These are phyloP conservation scores for Acleris cristana DNA, from an alignment of 2,888 invertebrate genomes.

Conservation along the genomic window DNA sequence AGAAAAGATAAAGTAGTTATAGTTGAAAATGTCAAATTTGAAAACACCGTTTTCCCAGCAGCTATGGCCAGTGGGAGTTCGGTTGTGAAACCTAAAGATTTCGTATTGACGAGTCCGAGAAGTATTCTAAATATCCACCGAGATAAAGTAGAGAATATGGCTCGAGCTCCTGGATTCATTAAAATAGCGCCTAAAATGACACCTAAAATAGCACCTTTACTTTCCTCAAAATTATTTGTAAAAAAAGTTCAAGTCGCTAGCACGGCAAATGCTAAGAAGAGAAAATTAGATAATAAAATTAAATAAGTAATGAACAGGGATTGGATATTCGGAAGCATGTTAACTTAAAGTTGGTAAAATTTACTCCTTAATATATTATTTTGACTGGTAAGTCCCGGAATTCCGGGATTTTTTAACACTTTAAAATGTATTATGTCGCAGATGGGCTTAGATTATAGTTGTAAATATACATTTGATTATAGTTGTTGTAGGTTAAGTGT, in stretches of 20 bases:
- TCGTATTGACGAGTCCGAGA: neutral
- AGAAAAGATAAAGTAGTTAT: slow-evolving; percentile 17
- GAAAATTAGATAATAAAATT: neutral
- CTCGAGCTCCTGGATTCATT: neutral
- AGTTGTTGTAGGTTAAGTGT: too few relatives aligned
- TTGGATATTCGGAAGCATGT: too few relatives aligned
- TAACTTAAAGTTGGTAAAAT: too few relatives aligned
- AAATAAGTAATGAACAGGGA: neutral
- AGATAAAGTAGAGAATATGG: too few relatives aligned
- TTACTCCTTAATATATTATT: neutral
- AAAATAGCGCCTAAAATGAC: neutral
- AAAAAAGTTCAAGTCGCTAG: too few relatives aligned
- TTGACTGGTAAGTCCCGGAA: too few relatives aligned
- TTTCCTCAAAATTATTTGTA: too few relatives aligned
- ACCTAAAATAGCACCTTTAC: neutral
- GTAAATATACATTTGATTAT: too few relatives aligned
- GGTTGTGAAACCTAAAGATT: slow-evolving; percentile 1
- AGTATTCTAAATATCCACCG: neutral
- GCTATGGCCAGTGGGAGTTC: neutral
- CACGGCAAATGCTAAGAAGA: neutral
- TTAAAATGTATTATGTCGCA: too few relatives aligned
- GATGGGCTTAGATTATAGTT: too few relatives aligned
- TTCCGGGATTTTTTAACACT: too few relatives aligned
- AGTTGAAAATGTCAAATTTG: slow-evolving; percentile 10
- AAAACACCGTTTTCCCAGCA: too few relatives aligned